Conservation (phyloP, 2,888 invertebrate species). For the Nebria brevicollis region DNA sequence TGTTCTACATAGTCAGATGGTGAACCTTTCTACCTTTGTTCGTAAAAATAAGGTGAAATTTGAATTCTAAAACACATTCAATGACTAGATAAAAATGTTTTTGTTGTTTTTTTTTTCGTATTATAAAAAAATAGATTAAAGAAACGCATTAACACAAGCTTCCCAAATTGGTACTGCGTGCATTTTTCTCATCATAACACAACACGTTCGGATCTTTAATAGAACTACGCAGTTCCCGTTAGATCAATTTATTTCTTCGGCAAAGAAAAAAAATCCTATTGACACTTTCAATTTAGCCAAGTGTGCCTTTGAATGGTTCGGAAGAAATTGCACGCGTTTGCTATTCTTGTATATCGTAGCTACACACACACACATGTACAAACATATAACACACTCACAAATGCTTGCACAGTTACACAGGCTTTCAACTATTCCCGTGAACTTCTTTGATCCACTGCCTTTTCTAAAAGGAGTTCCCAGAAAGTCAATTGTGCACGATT, state of each 20-base stretch:
- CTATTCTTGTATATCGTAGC: conserved; percentile 13
- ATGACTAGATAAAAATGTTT: too few relatives aligned
- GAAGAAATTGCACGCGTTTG: conserved; percentile 14
- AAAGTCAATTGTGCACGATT: neutral
- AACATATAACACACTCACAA: neutral
- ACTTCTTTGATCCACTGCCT: conserved; percentile 34
- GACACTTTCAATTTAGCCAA: conserved; percentile 59
- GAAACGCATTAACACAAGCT: neutral
- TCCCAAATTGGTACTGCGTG: neutral
- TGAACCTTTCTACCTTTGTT: too few relatives aligned
- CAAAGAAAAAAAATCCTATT: conserved; percentile 55
- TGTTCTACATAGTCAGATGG: too few relatives aligned
- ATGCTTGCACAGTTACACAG: neutral
- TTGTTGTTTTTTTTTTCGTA: neutral
- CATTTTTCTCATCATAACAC: neutral
- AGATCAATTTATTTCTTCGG: conserved; percentile 57
- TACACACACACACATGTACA: neutral
- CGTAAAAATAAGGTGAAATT: too few relatives aligned
- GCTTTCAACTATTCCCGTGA: neutral
- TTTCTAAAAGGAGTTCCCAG: conserved; percentile 5
- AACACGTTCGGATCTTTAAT: neutral
- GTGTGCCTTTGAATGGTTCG: conserved; percentile 51
- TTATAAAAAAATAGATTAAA: neutral
- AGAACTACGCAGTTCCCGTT: neutral
- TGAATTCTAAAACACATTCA: too few relatives aligned